Evolutionary conservation across 2,888 invertebrate species (phyloP), one percentile per base, ranked within the genome.

Genomic region (Meghimatium bilineatum): DNA sequence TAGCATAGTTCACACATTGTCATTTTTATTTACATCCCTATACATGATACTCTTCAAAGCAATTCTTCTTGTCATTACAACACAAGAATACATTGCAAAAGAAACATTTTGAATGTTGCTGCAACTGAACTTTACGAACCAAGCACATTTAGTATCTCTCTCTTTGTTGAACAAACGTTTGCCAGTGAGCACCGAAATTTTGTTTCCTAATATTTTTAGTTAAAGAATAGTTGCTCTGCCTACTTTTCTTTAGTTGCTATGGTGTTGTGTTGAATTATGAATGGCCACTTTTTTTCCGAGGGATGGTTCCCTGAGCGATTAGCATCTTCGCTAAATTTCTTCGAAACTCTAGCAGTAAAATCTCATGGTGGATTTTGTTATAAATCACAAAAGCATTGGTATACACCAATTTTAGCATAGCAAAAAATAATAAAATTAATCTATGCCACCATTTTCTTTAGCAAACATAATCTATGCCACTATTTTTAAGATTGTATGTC

Each of bases 151-250:
- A 29, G 26, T 66, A 79, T 29, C 79, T 49, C 34, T 69, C 17
- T 49, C 49, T 49, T 49, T 49, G 49, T 49, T 49, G 49, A 49
- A 49, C 49, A 49, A 8, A 49, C 26, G 20, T 80, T 12, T 20
- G 20, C 80, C 44, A 71, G 63, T 69, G 80, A 17, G 56, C 49
- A 44, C 80, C 69, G 23, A n/a, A n/a, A n/a, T n/a, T n/a, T n/a
- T n/a, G n/a, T n/a, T n/a, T n/a, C n/a, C n/a, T n/a, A n/a, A n/a
- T 38, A 3, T 14, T 69, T 52, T n/a, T 69, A 69, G 29, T 29
- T 26, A 69, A 67, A 80, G 69, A 67, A 69, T 32, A 69, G 32
- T 69, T n/a, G 17, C 44, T 44, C 20, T 26, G 3, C 44, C 29
- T 71, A 26, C 71, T 80, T 69, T 6, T 80, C 71, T 71, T 67